phyloP scores from a whole-genome alignment of 2,113 vertebrate genomes.

The Cheirogaleus medius region DNA sequence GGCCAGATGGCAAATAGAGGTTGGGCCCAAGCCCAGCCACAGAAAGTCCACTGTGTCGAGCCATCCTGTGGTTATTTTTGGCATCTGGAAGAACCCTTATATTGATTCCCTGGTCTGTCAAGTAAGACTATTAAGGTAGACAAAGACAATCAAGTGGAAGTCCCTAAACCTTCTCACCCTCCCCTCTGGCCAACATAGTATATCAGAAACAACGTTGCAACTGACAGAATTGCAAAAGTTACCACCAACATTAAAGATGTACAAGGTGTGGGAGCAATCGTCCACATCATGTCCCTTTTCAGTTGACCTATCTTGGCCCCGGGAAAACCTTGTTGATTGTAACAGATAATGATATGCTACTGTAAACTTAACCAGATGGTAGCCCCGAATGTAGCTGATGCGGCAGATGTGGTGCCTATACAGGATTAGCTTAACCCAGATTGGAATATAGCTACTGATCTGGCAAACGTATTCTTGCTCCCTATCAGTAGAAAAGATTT shows the following conservation, averaged over 20 bases:
- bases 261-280: neutral
- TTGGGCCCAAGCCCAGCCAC: neutral
- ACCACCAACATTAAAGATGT: neutral
- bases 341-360: neutral
- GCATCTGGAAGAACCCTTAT: neutral
- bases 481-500: conserved; percentile 20
- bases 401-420: neutral
- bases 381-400: neutral
- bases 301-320: neutral
- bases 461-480: neutral
- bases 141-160: neutral
- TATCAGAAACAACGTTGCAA: neutral
- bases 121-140: neutral
- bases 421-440: neutral
- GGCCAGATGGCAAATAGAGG: neutral
- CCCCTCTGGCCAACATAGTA: neutral
- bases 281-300: neutral
- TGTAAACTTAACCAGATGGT: neutral
- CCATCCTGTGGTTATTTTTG: neutral
- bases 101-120: neutral
- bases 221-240: neutral
- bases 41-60: neutral
- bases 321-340: neutral
- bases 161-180: neutral
- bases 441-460: neutral